Conservation (phyloP, 2,797 vertebrate genomes). For the Sebastes itinus region DNA sequence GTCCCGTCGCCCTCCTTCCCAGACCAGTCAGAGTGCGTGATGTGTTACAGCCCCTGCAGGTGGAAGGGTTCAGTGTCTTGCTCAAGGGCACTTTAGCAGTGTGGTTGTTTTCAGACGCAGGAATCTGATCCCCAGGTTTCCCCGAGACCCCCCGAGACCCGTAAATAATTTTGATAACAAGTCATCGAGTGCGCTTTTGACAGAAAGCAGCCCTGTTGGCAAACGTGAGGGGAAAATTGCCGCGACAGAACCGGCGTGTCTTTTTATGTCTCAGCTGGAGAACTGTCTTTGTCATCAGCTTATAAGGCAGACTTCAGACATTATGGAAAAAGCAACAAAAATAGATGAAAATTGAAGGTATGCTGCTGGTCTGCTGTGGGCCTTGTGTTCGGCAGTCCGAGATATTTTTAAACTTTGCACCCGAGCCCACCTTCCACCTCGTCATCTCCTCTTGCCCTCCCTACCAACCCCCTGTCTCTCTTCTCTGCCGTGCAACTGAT, state of each 20-base stretch:
- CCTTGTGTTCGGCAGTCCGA: conserved; percentile 53
- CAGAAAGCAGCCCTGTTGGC: conserved; percentile 52
- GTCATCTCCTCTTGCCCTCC: conserved; percentile 50
- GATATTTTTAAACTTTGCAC: conserved; percentile 81
- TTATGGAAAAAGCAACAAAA: conserved; percentile 80
- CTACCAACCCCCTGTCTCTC: conserved; percentile 42
- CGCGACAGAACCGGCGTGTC: conserved; percentile 36
- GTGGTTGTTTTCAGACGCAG: conserved; percentile 3
- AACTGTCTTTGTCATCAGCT: conserved; percentile 71
- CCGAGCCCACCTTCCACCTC: conserved; percentile 58
- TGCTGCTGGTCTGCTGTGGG: conserved; percentile 64
- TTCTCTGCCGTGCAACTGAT: conserved; percentile 41
- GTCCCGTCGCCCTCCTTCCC: not conserved
- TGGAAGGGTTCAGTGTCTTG: conserved; percentile 6
- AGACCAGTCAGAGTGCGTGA: conserved; percentile 25
- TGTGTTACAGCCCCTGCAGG: conserved; percentile 9
- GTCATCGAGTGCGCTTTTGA: conserved; percentile 20
- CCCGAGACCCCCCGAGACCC: conserved; percentile 14
- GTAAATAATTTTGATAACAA: conserved; percentile 43
- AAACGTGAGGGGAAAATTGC: conserved; percentile 48
- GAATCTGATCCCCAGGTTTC: conserved; percentile 6
- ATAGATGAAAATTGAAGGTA: conserved; percentile 78
- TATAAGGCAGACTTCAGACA: conserved; percentile 78
- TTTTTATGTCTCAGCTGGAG: conserved; percentile 65
- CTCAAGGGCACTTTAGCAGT: conserved; percentile 4